Evolutionary conservation across 2,797 vertebrate species (phyloP).

Genomic region (Heteromormyrus szaboi): DNA sequence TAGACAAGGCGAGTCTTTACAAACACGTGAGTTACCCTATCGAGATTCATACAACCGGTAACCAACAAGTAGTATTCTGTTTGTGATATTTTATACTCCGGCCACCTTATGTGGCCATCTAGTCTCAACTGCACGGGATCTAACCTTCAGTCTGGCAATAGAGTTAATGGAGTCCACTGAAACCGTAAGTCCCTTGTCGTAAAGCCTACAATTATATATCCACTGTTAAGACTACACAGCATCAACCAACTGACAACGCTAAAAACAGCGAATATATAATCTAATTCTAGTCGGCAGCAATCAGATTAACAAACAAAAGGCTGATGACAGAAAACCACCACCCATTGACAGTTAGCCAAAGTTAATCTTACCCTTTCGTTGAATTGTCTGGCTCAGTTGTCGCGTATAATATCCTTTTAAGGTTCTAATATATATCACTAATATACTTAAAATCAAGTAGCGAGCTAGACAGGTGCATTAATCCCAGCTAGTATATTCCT

Average conservation of each 20-base stretch:
- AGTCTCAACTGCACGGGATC: background rate
- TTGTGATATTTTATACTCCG: background rate
- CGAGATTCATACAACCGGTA: background rate
- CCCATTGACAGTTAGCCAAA: background rate
- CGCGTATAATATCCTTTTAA: background rate
- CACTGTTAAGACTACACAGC: background rate
- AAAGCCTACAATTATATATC: background rate
- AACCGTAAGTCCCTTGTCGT: background rate
- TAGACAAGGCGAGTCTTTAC: background rate
- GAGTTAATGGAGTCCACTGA: background rate
- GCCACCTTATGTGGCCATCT: background rate
- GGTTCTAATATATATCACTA: background rate
- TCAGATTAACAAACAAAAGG: background rate
- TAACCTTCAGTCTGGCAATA: background rate
- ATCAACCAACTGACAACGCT: background rate
- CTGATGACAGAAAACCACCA: background rate
- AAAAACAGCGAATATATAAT: background rate
- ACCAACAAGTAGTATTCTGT: background rate
- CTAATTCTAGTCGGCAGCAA: background rate
- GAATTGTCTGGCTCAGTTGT: background rate
- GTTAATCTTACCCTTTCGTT: constrained; percentile 13
- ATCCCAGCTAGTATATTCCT: background rate
- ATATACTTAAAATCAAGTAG: constrained; percentile 5
- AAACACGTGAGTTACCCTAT: background rate
- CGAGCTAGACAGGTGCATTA: background rate